Conservation (phyloP, 1,140 invertebrate species). For the Micrasema minimum region DNA sequence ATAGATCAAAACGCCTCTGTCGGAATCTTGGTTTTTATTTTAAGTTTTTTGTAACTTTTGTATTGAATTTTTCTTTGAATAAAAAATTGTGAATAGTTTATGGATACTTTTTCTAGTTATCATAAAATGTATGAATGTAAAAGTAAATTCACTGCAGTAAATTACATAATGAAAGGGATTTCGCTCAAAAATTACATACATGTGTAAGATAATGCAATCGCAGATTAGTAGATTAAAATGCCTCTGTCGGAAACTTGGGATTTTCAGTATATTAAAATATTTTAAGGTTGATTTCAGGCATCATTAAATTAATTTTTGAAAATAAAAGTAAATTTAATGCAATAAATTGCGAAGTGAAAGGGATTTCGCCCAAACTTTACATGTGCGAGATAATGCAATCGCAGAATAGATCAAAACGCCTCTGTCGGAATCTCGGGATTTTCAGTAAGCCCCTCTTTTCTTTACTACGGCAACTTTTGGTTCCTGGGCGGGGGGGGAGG, state of each 20-base stretch:
- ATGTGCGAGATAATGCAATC: conserved; percentile 13
- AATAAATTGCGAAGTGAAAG: no score
- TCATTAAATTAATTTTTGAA: no score
- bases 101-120: no score
- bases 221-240: conserved; percentile 50
- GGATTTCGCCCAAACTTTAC: neutral
- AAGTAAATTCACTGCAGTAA: no score
- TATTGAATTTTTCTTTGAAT: no score
- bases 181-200: neutral
- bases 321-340: no score
- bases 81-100: no score
- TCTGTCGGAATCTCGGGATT: conserved; percentile 43
- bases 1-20: conserved; percentile 47
- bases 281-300: no score
- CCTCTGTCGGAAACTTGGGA: conserved; percentile 37
- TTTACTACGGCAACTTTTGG: conserved; percentile 44
- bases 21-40: conserved; percentile 45
- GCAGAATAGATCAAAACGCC: conserved; percentile 50
- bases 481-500: neutral
- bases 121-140: no score
- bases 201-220: conserved; percentile 13
- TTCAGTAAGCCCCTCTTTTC: conserved; percentile 50
- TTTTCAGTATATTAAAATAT: no score
- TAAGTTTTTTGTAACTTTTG: no score
- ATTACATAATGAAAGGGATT: no score